Percentiles rank a stretch among this genome's conserved stretches.
These are phyloP conservation scores for Pagrus major DNA, from an alignment of 2,113 vertebrate genomes.

Conservation along the genomic window DNA sequence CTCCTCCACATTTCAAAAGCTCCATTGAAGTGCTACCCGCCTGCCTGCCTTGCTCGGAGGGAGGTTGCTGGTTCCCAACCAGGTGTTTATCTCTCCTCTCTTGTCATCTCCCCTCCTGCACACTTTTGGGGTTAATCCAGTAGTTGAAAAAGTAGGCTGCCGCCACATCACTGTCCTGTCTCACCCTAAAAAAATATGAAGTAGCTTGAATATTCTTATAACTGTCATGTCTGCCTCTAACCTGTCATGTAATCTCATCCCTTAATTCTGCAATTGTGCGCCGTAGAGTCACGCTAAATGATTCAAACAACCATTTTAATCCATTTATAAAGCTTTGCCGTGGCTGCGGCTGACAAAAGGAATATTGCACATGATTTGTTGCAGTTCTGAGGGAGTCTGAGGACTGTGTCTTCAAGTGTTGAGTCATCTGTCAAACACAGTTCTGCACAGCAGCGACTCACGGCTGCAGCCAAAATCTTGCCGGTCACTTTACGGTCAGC, in stretches of 20 bases:
- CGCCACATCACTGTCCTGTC: background rate
- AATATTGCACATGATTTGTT: conserved; percentile 51
- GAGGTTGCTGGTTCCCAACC: conserved; percentile 68
- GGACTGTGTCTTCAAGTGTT: conserved; percentile 43
- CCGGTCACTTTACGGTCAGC: conserved; percentile 52
- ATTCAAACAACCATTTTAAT: conserved; percentile 58
- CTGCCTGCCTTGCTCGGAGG: conserved; percentile 67
- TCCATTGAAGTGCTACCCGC: conserved; percentile 65
- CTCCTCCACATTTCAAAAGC: conserved; percentile 59
- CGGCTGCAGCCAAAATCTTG: conserved; percentile 21
- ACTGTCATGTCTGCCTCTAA: conserved; percentile 48
- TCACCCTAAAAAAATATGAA: conserved; percentile 28
- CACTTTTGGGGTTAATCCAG: conserved; percentile 14
- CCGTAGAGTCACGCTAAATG: conserved; percentile 30
- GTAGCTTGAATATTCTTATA: conserved; percentile 18
- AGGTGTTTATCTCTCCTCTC: conserved; percentile 68
- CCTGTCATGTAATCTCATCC: conserved; percentile 42
- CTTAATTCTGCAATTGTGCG: conserved; percentile 2
- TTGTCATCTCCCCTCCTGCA: conserved; percentile 14
- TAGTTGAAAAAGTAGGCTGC: conserved; percentile 22
- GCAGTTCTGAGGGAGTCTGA: conserved; percentile 31
- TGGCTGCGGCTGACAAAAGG: conserved; percentile 28
- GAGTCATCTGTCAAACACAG: conserved; percentile 65
- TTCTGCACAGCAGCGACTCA: conserved; percentile 8
- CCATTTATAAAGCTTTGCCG: conserved; percentile 35